phyloP scores from a whole-genome alignment of 1,140 invertebrate genomes.

The Saccostrea cuccullata region DNA sequence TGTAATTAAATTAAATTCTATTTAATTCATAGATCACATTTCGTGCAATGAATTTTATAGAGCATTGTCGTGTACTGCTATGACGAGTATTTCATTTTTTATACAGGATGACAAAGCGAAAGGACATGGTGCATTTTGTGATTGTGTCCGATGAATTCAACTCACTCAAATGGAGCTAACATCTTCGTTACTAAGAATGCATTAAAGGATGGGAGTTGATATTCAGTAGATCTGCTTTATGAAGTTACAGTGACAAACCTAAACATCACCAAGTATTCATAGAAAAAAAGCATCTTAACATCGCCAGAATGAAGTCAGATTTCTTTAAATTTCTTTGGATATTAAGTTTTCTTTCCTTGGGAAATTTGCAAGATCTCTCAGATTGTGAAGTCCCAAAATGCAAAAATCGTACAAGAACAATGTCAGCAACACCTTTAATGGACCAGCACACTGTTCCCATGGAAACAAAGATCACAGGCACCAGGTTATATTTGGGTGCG shows the following conservation, averaged over 20 bases:
- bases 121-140: too few species aligned
- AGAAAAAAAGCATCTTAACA: neutral
- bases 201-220: neutral
- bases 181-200: too few species aligned
- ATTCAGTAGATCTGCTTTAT: neutral
- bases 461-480: neutral
- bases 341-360: neutral
- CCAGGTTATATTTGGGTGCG: neutral
- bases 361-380: neutral
- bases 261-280: too few species aligned
- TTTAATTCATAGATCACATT: neutral
- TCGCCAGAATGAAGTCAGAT: neutral
- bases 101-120: neutral
- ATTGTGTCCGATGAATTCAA: too few species aligned
- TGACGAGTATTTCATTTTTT: neutral
- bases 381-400: neutral
- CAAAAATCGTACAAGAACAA: neutral
- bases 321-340: neutral
- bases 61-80: neutral
- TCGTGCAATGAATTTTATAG: neutral
- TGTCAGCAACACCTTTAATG: neutral
- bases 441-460: neutral
- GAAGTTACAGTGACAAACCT: too few species aligned
- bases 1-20: neutral
- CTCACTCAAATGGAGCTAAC: too few species aligned